Evolutionary conservation across 1,140 invertebrate species (phyloP).

Genomic region (Drosophila bifasciata): DNA sequence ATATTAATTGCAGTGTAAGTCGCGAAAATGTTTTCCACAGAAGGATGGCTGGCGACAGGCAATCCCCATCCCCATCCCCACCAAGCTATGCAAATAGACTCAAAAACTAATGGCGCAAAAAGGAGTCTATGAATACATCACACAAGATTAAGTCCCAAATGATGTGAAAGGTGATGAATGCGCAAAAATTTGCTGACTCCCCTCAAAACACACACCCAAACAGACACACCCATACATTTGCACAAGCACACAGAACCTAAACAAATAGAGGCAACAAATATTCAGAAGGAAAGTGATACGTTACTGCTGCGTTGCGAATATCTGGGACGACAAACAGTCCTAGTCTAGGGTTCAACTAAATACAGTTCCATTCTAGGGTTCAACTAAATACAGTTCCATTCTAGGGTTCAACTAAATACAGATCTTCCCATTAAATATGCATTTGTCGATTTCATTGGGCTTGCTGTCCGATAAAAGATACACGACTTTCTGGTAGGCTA

Average conservation of each 20-base stretch:
- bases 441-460: constrained; percentile 49
- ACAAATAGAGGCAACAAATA: constrained; percentile 51
- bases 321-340: constrained; percentile 3
- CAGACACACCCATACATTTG: not conserved
- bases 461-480: not conserved
- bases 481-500: no score
- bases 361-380: constrained; percentile 5
- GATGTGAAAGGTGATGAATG: constrained; percentile 71
- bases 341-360: no score
- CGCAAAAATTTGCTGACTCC: constrained; percentile 46
- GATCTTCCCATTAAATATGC: constrained; percentile 49
- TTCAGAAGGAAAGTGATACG: constrained; percentile 25
- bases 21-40: constrained; percentile 17
- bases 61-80: constrained; percentile 33
- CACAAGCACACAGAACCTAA: constrained; percentile 46
- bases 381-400: constrained; percentile 25
- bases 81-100: constrained; percentile 62
- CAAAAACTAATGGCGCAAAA: constrained; percentile 76
- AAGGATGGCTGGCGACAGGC: constrained; percentile 21
- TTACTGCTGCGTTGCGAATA: not conserved
- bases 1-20: constrained; percentile 65
- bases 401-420: constrained; percentile 18
- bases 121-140: constrained; percentile 78
- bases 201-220: constrained; percentile 3
- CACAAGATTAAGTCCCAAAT: constrained; percentile 75